Evolutionary conservation across 37 sponge, comb jelly and placozoan species (phyloP).

Genomic region (Tethya wilhelma): DNA sequence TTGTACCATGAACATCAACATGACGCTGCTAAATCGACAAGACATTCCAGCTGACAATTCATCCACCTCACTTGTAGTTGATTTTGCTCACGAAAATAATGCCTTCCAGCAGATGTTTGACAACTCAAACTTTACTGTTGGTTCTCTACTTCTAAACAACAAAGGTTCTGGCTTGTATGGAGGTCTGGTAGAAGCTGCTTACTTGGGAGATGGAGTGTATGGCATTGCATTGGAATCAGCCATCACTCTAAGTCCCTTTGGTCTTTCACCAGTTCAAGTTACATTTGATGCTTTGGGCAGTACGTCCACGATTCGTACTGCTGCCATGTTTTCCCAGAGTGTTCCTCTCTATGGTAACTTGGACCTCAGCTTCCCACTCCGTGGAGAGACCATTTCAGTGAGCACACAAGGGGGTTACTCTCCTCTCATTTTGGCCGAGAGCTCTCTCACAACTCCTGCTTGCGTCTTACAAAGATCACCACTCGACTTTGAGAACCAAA

Average conservation of each 20-base stretch:
- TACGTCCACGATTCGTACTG: conserved; percentile 32
- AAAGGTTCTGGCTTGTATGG: conserved; percentile 44
- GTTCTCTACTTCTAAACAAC: conserved; percentile 1
- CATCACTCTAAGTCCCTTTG: conserved; percentile 32
- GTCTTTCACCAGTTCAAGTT: conserved; percentile 71
- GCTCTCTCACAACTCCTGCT: conserved; percentile 16
- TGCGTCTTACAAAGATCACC: conserved; percentile 26
- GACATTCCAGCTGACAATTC: conserved; percentile 16
- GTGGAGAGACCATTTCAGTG: conserved; percentile 5
- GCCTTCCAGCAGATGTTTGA: conserved; percentile 62
- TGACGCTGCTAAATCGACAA: conserved; percentile 9
- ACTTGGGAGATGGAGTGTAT: conserved; percentile 52
- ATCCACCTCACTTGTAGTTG: conserved; percentile 40
- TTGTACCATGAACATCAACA: conserved; percentile 33
- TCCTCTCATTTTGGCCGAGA: conserved; percentile 45
- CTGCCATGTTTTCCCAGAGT: conserved; percentile 47
- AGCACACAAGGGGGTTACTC: conserved; percentile 51
- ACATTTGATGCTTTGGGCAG: conserved; percentile 38
- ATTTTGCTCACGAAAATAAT: conserved; percentile 48
- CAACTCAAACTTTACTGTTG: conserved; percentile 21
- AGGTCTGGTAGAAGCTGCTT: conserved; percentile 57
- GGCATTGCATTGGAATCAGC: conserved; percentile 23
- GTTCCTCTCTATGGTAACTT: conserved; percentile 30
- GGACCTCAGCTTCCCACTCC: conserved; percentile 7
- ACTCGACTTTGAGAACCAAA: conserved; percentile 26